Base-by-base conservation (phyloP, 2,797 vertebrate genomes). In the Bryconaethiops microstoma region DNA sequence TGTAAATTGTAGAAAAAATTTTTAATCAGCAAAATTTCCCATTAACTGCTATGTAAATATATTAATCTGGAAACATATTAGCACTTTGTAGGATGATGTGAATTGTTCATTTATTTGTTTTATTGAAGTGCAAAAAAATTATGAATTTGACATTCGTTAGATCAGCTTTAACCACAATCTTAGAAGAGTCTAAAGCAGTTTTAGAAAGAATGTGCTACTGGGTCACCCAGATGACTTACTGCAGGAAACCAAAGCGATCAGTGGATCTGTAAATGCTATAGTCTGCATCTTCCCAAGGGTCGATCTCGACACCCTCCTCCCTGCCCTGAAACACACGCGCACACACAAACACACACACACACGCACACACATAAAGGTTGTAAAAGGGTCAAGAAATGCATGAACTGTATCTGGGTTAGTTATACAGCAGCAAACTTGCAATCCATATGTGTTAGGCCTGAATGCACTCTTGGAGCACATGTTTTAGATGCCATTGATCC, bases 261-360 rank as follows among this genome's bases (percentile, higher is more conserved):
- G 95, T 96, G 88, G 96, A 94, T 90, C 96, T 96, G 87, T 95
- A 97, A 77, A 97, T 91, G 0, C 88, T 92, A 87, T 95, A 97
- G 89, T 97, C 91, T 0, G 95, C 94, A 92, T 98, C 96, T 88
- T 98, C 97, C 96, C 96, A 96, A 0, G 94, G 94, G 91, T 98
- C 95, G 86, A 96, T 95, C 29, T 90, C 89, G 88, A 95, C 91
- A 23, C 95, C 95, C 29, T 95, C 93, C 76, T 95, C 92, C 78
- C 96, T 93, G 77, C 95, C 96, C 97, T 98, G 85, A 88, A 90
- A 90, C 82, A 89, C 29, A 48, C 54, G 88, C 29, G 87, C 5
- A 80, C 67, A 25, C 10, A 1, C 1, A 16, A 60, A 65, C 70
- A 23, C 25, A 45, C 59, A 88, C 39, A 87, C 6, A 80, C 71